phyloP scores from a whole-genome alignment of 2,888 invertebrate species.

The Cephus rjabovi region DNA sequence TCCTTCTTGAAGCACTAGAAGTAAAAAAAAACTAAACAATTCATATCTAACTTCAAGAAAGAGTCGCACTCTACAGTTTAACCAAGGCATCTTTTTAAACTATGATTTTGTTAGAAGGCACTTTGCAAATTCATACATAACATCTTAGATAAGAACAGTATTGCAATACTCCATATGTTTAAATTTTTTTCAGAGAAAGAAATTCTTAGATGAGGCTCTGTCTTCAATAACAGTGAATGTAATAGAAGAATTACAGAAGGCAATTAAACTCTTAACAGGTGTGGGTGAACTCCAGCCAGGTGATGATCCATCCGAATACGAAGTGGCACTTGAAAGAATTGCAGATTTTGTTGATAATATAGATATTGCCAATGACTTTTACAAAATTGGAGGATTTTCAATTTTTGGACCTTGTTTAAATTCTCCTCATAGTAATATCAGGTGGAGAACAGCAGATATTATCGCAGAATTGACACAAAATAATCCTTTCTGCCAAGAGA shows the following conservation, averaged over 20 bases:
- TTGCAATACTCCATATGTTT: neutral
- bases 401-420: constrained; percentile 78
- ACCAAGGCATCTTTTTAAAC: neutral
- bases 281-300: constrained; percentile 68
- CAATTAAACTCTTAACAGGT: constrained; percentile 72
- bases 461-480: constrained; percentile 87
- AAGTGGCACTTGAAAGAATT: constrained; percentile 76
- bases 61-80: no score
- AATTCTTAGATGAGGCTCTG: constrained; percentile 80
- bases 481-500: constrained; percentile 84
- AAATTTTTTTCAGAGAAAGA: constrained; percentile 71
- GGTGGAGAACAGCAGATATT: constrained; percentile 75
- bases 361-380: constrained; percentile 87
- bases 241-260: constrained; percentile 74
- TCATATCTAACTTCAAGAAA: no score
- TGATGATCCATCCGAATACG: constrained; percentile 71
- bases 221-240: constrained; percentile 78
- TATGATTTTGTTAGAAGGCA: neutral
- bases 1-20: no score
- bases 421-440: constrained; percentile 72
- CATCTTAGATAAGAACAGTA: neutral
- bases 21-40: no score
- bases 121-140: neutral
- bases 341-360: constrained; percentile 79
- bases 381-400: constrained; percentile 84